Conservation (phyloP, 2,797 vertebrate species). For the Streptopelia turtur region DNA sequence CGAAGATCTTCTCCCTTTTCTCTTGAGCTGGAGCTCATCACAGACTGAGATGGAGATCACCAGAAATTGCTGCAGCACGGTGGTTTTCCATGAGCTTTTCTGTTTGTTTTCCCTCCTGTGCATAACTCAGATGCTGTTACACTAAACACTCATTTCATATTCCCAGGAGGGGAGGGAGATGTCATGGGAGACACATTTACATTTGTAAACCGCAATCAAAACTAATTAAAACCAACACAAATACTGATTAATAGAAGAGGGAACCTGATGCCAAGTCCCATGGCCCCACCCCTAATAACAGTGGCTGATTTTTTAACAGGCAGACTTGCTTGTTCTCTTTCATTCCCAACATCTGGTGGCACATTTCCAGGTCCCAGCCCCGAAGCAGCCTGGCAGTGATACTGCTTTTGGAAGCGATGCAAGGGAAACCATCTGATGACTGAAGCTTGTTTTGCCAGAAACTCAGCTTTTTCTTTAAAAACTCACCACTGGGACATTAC, state of each 20-base stretch:
- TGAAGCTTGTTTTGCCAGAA: background rate
- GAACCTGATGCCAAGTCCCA: background rate
- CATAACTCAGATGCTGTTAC: background rate
- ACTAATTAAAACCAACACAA: conserved; percentile 41
- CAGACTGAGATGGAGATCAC: background rate
- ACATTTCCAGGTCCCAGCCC: background rate
- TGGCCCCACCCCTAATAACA: background rate
- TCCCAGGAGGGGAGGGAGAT: conserved; percentile 28
- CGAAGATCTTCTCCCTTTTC: background rate
- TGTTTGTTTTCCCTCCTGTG: conserved; percentile 3
- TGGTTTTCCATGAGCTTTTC: background rate
- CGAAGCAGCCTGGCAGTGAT: background rate
- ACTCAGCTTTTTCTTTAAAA: background rate
- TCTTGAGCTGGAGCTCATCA: background rate
- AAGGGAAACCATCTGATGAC: background rate
- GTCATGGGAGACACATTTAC: conserved; percentile 41
- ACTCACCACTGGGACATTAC: background rate
- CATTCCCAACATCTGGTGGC: background rate
- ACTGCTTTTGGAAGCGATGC: background rate
- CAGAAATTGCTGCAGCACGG: rapidly evolving
- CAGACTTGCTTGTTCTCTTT: background rate
- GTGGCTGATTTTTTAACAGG: background rate
- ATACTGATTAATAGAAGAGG: conserved; percentile 27
- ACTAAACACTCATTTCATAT: background rate
- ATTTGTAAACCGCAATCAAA: conserved; percentile 51